Conservation (phyloP, 2,888 invertebrate species). For the Chrysomela aeneicollis region DNA sequence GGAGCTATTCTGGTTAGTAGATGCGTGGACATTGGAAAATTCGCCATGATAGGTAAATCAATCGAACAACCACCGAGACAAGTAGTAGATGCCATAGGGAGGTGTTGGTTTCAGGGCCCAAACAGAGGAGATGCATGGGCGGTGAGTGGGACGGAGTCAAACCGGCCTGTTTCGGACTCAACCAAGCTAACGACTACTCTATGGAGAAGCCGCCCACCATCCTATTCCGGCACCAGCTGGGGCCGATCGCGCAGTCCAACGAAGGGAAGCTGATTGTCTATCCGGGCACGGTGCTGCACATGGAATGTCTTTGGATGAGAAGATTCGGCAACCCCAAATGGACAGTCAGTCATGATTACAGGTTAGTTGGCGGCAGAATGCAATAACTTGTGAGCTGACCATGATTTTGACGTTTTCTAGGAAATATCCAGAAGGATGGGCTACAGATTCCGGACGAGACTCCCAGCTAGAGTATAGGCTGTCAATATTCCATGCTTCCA, state of each 20-base stretch:
- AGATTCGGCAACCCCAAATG: slow-evolving; percentile 87
- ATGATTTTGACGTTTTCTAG: slow-evolving; percentile 57
- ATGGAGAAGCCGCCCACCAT: slow-evolving; percentile 89
- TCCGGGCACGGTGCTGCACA: slow-evolving; percentile 84
- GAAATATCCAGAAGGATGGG: slow-evolving; percentile 83
- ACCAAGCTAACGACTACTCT: slow-evolving; percentile 87
- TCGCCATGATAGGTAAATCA: slow-evolving; percentile 68
- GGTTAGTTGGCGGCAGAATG: slow-evolving; percentile 53
- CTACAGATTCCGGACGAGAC: slow-evolving; percentile 80
- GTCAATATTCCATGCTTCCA: slow-evolving; percentile 80
- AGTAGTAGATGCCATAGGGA: too few species aligned
- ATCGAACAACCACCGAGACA: not conserved
- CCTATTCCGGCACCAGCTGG: slow-evolving; percentile 80
- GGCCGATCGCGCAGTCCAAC: slow-evolving; percentile 87
- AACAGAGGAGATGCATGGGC: slow-evolving; percentile 74
- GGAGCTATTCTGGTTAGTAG: slow-evolving; percentile 69
- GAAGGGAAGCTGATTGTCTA: slow-evolving; percentile 86
- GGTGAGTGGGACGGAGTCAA: slow-evolving; percentile 84
- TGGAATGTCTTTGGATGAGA: slow-evolving; percentile 89
- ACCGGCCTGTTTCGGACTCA: slow-evolving; percentile 81
- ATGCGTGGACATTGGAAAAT: slow-evolving; percentile 88
- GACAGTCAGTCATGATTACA: slow-evolving; percentile 76
- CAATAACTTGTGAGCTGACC: not conserved
- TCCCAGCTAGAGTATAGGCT: slow-evolving; percentile 81
- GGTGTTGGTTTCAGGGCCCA: slow-evolving; percentile 66